phyloP scores from a whole-genome alignment of 2,113 vertebrate genomes.

The Rhodinocichla rosea region DNA sequence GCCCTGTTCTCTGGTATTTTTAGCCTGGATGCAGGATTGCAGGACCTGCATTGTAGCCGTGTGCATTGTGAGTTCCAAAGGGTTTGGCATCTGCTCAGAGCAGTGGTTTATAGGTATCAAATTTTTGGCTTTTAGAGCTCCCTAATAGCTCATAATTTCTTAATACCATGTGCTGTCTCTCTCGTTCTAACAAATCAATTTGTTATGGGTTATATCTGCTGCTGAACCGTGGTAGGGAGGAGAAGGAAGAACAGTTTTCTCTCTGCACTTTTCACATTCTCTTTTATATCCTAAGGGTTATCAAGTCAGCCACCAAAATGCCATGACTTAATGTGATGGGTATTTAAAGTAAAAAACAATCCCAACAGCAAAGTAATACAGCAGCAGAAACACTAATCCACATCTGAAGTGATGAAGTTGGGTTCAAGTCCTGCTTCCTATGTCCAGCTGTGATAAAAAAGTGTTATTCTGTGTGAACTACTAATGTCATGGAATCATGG shows the following conservation, averaged over 20 bases:
- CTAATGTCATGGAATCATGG: background rate
- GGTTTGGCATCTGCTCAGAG: background rate
- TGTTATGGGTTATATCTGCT: background rate
- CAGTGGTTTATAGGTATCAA: background rate
- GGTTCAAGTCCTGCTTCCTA: background rate
- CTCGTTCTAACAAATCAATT: slow-evolving; percentile 27
- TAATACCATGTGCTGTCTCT: background rate
- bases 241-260: background rate
- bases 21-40: background rate
- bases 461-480: background rate
- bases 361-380: background rate
- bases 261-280: background rate
- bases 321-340: background rate
- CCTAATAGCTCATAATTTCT: slow-evolving; percentile 45
- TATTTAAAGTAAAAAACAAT: background rate
- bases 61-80: background rate
- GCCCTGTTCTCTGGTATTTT: background rate
- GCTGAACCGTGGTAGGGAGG: background rate
- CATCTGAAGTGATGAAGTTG: background rate
- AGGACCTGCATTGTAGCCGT: fast-evolving
- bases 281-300: background rate
- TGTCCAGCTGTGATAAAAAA: background rate
- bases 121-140: background rate
- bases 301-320: slow-evolving; percentile 15
- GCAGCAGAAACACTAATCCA: background rate